phyloP scores from a whole-genome alignment of 2,797 vertebrate genomes.

The Cossypha polioptera region DNA sequence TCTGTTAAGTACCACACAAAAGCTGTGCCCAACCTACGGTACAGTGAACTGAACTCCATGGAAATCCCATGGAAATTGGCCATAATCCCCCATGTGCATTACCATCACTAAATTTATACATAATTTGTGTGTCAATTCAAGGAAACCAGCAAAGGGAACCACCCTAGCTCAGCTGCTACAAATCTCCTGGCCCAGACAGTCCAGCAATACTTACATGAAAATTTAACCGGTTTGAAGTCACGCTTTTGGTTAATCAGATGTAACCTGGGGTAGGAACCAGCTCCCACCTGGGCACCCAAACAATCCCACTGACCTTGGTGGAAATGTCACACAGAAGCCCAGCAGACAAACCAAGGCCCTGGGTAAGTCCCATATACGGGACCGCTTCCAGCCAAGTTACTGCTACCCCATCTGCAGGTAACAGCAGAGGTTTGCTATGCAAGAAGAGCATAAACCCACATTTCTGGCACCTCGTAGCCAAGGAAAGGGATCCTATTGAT shows the following conservation, averaged over 20 bases:
- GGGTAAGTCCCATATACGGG: fast-evolving
- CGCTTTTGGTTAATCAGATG: fast-evolving
- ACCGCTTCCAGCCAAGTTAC: neutral
- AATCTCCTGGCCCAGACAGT: neutral
- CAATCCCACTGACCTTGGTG: fast-evolving
- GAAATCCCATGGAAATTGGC: fast-evolving
- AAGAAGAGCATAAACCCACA: neutral
- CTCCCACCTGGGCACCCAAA: neutral
- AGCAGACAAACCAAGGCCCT: neutral
- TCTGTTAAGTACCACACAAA: neutral
- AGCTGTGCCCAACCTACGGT: neutral
- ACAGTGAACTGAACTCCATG: fast-evolving
- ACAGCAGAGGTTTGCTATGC: neutral
- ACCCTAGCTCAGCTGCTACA: neutral
- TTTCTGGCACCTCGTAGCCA: neutral
- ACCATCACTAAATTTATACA: neutral
- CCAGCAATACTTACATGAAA: neutral
- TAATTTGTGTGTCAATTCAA: neutral
- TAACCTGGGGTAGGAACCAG: neutral
- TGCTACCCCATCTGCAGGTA: fast-evolving
- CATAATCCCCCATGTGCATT: fast-evolving
- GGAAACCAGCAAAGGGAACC: neutral
- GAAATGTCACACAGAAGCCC: neutral
- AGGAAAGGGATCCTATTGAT: neutral
- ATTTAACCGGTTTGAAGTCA: neutral